Evolutionary conservation across 2,113 vertebrate genomes (phyloP), one percentile per base, ranked within the genome.

Genomic region (Pedetes capensis): DNA sequence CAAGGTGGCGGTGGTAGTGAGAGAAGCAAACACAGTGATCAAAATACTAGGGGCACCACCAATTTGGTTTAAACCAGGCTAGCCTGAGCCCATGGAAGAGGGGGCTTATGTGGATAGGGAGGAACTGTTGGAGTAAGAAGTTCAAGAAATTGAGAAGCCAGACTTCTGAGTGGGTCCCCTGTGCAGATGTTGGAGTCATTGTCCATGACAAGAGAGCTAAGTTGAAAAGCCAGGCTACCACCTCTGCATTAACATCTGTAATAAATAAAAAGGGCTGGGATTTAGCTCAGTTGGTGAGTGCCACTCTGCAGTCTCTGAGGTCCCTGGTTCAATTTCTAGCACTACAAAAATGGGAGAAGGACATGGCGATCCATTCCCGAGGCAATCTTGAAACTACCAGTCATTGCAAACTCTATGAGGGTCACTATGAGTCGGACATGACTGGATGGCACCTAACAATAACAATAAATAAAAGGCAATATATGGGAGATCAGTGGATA

Each of bases 161-260:
- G 23, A 44, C 49, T 47, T 20, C 59, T 37, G 22, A 68, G 10
- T 16, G 22, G 47, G 51, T 29, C 81, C 22, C 5, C 16, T 22
- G 1, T 23, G 34, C 29, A 14, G 49, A 68, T 57, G 37, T 11
- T 57, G 49, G 32, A 68, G 23, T 32, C 49, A 37, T 37, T n/a
- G 49, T 49, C 22, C 6, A 3, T 14, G 25, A 34, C 32, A 16
- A 27, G 25, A 47, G 6, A 29, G 37, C 13, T 57, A 39, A 81
- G 2, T 7, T 25, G 32, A 39, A 80, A 55, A 80, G 55, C 37
- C 25, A 18, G 23, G 10, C 5, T 10, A 34, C 32, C 37, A 25
- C 3, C 10, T 8, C 9, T 1, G 12, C 4, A 2, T 37, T 23
- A 14, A 69, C 1, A 3, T 49, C 29, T 49, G 55, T 17, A 34